These are phyloP conservation scores for Eupithecia pulchellata DNA, from an alignment of 2,888 invertebrate species.

Conservation along the genomic window DNA sequence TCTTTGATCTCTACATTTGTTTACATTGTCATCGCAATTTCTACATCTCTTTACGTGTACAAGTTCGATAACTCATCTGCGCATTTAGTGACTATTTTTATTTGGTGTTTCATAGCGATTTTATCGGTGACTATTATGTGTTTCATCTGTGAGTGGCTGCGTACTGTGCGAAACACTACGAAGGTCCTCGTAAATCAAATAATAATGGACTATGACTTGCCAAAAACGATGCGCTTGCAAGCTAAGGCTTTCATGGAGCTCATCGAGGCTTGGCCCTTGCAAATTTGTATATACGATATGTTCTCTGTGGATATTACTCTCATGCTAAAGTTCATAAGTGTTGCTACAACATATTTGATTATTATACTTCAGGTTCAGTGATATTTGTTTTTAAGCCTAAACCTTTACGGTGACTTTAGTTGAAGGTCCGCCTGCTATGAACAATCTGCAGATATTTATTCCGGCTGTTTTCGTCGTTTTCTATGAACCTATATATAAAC, in stretches of 20 bases:
- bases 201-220: slow-evolving; percentile 68
- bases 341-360: slow-evolving; percentile 72
- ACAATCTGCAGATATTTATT: no score
- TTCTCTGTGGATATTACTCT: slow-evolving; percentile 69
- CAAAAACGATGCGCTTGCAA: slow-evolving; percentile 62
- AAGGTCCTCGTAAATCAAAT: slow-evolving; percentile 65
- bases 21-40: slow-evolving; percentile 64
- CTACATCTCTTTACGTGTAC: slow-evolving; percentile 60
- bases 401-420: neutral
- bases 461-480: no score
- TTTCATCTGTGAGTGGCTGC: slow-evolving; percentile 60
- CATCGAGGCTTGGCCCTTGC: slow-evolving; percentile 66
- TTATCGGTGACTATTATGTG: slow-evolving; percentile 58
- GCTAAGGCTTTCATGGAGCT: slow-evolving; percentile 71
- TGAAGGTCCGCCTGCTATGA: no score
- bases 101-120: slow-evolving; percentile 60
- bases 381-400: neutral
- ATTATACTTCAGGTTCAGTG: slow-evolving; percentile 63
- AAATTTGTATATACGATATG: slow-evolving; percentile 65
- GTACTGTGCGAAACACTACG: slow-evolving; percentile 55
- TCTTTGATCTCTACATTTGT: slow-evolving; percentile 63
- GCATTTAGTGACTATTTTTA: slow-evolving; percentile 51
- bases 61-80: slow-evolving; percentile 49
- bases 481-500: no score
- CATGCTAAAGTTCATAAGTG: slow-evolving; percentile 70